phyloP scores from a whole-genome alignment of 2,888 invertebrate genomes.

The Drosophila falleni region DNA sequence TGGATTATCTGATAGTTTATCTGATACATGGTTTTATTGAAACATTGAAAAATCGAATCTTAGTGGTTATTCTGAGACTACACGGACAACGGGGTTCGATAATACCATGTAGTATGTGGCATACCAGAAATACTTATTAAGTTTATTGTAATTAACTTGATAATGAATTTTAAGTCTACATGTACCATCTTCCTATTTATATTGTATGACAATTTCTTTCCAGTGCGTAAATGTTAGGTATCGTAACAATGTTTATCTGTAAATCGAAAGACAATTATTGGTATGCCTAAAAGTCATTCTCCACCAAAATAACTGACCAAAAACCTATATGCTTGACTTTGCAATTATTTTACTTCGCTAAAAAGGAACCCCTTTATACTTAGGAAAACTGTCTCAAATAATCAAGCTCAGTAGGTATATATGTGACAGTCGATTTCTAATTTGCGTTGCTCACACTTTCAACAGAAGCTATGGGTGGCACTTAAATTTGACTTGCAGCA shows the following conservation, averaged over 20 bases:
- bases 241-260: not conserved
- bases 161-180: not conserved
- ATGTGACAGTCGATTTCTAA: constrained; percentile 10
- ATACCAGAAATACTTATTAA: not conserved
- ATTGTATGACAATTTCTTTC: not conserved
- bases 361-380: not conserved
- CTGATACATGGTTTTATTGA: not conserved
- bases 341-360: constrained; percentile 21
- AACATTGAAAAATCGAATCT: not conserved
- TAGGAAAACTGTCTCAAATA: not conserved
- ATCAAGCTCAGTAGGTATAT: not conserved
- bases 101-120: not conserved
- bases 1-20: not conserved
- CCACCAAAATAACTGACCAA: constrained; percentile 61
- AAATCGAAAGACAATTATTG: not conserved
- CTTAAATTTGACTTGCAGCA: constrained; percentile 35
- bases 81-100: not conserved
- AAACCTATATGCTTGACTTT: constrained; percentile 65
- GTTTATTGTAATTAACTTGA: not conserved
- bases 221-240: not conserved
- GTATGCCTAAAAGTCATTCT: too few species aligned
- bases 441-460: constrained; percentile 7
- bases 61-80: not conserved
- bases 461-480: constrained; percentile 7
- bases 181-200: not conserved